A percentile compares a stretch with the other conserved stretches of the same genome.
phyloP scores from a whole-genome alignment of 2,797 vertebrate genomes.

The Furcifer pardalis region DNA sequence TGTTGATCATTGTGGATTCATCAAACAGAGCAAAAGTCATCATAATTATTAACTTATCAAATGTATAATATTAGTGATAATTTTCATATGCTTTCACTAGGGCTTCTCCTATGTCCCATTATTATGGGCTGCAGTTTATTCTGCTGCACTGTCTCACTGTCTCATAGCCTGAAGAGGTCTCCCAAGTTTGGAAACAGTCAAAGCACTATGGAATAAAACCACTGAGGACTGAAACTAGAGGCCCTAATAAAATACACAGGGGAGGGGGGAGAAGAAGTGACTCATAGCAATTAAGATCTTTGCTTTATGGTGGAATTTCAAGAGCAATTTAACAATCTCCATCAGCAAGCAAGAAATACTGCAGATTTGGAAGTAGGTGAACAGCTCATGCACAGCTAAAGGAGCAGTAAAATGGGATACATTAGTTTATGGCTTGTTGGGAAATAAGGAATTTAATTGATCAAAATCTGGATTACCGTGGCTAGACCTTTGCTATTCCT shows the following conservation, averaged over 20 bases:
- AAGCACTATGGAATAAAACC: not conserved
- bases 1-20: not conserved
- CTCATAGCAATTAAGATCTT: not conserved
- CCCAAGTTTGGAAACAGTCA: not conserved
- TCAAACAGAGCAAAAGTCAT: not conserved
- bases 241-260: not conserved
- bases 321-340: not conserved
- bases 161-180: not conserved
- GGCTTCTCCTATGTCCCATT: not conserved
- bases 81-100: not conserved
- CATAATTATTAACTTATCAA: not conserved
- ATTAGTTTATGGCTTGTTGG: not conserved
- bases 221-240: not conserved
- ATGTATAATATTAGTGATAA: not conserved
- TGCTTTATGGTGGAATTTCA: not conserved
- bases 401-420: not conserved
- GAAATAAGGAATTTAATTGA: too few relatives aligned
- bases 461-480: too few relatives aligned
- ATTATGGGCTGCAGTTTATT: not conserved
- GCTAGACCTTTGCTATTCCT: too few relatives aligned
- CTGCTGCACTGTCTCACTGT: too few relatives aligned
- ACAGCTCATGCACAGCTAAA: not conserved
- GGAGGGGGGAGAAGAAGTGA: rapidly evolving
- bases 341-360: not conserved
- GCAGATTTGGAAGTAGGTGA: not conserved